A percentile compares a stretch with the other conserved stretches of the same genome.
Conservation (phyloP, 2,888 invertebrate species). For the Liopterus haemorrhoidalis region DNA sequence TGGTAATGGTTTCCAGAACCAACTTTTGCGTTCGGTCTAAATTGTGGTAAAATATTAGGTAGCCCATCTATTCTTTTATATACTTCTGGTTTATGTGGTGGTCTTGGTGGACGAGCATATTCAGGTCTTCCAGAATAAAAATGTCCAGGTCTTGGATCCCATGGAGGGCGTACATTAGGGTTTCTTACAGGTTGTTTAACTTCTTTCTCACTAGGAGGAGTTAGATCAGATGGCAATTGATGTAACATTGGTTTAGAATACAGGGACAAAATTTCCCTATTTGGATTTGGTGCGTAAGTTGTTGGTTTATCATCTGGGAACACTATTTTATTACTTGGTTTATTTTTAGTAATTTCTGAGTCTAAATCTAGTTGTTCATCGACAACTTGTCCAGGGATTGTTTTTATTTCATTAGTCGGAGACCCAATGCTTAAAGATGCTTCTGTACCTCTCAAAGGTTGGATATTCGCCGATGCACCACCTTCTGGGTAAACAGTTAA, state of each 20-base stretch:
- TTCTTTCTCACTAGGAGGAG: conserved; percentile 45
- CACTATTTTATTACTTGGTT: conserved; percentile 39
- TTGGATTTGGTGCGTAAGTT: conserved; percentile 21
- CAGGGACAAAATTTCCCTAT: conserved; percentile 41
- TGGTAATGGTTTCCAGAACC: conserved; percentile 44
- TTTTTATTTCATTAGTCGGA: conserved; percentile 39
- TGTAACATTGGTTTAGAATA: conserved; percentile 45
- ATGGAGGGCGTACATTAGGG: conserved; percentile 44
- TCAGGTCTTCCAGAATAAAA: conserved; percentile 45
- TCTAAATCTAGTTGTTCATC: conserved; percentile 40
- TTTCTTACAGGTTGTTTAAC: conserved; percentile 25
- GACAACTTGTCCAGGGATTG: conserved; percentile 44
- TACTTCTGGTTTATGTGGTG: conserved; percentile 38
- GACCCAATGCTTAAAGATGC: conserved; percentile 44
- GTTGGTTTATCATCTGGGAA: conserved; percentile 40
- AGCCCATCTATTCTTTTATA: conserved; percentile 45
- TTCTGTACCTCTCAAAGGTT: conserved; percentile 42
- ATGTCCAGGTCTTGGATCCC: conserved; percentile 47
- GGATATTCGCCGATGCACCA: conserved; percentile 41
- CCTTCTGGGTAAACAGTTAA: conserved; percentile 26
- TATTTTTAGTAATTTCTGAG: conserved; percentile 36
- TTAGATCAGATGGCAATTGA: conserved; percentile 46
- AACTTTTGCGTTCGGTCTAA: conserved; percentile 60
- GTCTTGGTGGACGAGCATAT: conserved; percentile 43
- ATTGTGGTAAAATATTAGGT: conserved; percentile 67